These are phyloP conservation scores for Sylvietta virens DNA, from an alignment of 2,113 vertebrate species.

Conservation along the genomic window DNA sequence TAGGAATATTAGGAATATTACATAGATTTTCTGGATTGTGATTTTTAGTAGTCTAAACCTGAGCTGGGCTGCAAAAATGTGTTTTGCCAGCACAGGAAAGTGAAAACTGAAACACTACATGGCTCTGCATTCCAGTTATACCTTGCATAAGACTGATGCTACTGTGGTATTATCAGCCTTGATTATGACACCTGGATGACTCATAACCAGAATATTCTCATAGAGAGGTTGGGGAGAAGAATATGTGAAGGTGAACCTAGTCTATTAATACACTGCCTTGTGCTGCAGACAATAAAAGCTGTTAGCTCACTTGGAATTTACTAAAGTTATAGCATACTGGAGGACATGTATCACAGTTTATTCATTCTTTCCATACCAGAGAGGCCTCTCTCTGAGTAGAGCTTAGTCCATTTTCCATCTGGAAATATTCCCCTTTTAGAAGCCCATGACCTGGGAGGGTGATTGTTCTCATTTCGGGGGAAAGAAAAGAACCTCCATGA, in stretches of 20 bases:
- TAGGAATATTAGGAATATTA: neutral
- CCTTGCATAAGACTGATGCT: neutral
- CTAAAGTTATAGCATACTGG: neutral
- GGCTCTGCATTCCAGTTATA: neutral
- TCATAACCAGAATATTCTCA: neutral
- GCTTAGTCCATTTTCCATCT: neutral
- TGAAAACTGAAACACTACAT: neutral
- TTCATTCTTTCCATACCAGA: constrained; percentile 40
- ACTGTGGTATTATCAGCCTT: neutral
- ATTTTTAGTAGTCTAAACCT: neutral
- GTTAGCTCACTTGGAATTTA: constrained; percentile 1
- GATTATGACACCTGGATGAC: constrained; percentile 14
- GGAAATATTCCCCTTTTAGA: constrained; percentile 1
- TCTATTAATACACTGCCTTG: neutral
- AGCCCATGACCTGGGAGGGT: neutral
- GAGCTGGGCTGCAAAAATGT: neutral
- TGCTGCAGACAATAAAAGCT: neutral
- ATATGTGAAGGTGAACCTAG: neutral
- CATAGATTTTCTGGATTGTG: neutral
- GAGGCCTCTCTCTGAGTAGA: neutral
- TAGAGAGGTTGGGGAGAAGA: neutral
- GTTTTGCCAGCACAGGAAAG: neutral
- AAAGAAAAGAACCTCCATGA: neutral
- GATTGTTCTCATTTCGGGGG: neutral
- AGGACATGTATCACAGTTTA: neutral